Conservation (phyloP, 2,888 invertebrate species). For the Protonemura montana region DNA sequence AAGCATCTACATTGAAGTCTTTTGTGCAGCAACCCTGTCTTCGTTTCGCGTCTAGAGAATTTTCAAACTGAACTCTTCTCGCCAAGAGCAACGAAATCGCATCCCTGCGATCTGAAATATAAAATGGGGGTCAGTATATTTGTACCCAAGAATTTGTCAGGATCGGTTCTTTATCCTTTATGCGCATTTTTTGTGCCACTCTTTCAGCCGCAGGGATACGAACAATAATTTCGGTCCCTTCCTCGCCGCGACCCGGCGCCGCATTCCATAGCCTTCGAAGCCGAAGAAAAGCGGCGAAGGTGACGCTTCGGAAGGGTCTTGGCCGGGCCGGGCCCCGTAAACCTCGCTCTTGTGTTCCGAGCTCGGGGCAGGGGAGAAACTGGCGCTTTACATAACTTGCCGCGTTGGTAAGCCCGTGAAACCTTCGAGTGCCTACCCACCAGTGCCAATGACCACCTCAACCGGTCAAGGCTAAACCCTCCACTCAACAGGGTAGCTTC, state of each 20-base stretch:
- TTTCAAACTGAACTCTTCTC: neutral
- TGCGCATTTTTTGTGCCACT: slow-evolving; percentile 38
- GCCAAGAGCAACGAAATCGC: neutral
- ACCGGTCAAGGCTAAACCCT: slow-evolving; percentile 26
- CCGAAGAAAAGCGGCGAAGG: neutral
- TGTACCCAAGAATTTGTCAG: slow-evolving; percentile 30
- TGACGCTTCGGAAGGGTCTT: neutral
- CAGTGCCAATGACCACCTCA: slow-evolving; percentile 27
- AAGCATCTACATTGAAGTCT: no score
- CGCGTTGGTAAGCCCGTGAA: neutral
- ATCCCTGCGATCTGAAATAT: neutral
- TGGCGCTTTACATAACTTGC: neutral
- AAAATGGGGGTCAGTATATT: neutral
- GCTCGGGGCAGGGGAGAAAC: neutral
- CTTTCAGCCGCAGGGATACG: neutral
- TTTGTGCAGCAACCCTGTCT: neutral
- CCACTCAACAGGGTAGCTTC: neutral
- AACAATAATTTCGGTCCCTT: neutral
- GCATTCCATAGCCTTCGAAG: slow-evolving; percentile 15
- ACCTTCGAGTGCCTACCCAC: neutral
- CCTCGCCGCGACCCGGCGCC: neutral
- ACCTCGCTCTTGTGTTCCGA: neutral
- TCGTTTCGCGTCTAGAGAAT: neutral
- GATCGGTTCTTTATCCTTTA: slow-evolving; percentile 33
- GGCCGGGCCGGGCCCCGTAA: neutral